phyloP scores from a whole-genome alignment of 2,797 vertebrate genomes.

The Bradypodion pumilum region DNA sequence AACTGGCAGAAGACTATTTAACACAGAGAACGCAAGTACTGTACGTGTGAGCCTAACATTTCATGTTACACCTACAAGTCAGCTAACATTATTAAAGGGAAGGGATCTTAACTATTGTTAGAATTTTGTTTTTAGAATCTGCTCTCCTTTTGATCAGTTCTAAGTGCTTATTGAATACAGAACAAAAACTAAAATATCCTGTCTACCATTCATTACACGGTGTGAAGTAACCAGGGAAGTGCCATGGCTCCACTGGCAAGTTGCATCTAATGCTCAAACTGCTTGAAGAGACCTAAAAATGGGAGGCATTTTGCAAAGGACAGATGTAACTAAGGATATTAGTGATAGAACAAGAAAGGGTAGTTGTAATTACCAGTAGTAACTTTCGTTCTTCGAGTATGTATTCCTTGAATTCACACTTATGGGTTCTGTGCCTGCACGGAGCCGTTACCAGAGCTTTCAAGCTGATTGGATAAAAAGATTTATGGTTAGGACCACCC shows the following conservation, averaged over 20 bases:
- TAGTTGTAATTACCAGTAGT: too few relatives aligned
- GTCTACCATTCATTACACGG: not conserved
- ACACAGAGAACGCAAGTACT: not conserved
- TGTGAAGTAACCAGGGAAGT: not conserved
- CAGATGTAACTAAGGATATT: not conserved
- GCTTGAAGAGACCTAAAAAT: too few relatives aligned
- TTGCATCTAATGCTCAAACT: too few relatives aligned
- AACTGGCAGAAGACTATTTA: not conserved
- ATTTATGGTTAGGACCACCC: too few relatives aligned
- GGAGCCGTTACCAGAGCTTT: too few relatives aligned
- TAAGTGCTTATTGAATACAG: not conserved
- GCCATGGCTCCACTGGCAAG: not conserved
- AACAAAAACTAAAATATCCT: not conserved
- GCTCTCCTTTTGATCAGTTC: not conserved
- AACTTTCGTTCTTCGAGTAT: too few relatives aligned
- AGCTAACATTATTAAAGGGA: not conserved
- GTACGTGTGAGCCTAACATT: not conserved
- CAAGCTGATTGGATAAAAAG: too few relatives aligned
- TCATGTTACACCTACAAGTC: not conserved
- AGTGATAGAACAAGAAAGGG: not conserved
- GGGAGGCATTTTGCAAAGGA: not conserved
- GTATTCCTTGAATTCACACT: too few relatives aligned
- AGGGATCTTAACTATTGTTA: not conserved
- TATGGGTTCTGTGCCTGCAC: too few relatives aligned
- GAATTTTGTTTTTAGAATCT: not conserved